Base-by-base conservation (phyloP, 2,797 vertebrate species). In the Anabacerthia variegaticeps region DNA sequence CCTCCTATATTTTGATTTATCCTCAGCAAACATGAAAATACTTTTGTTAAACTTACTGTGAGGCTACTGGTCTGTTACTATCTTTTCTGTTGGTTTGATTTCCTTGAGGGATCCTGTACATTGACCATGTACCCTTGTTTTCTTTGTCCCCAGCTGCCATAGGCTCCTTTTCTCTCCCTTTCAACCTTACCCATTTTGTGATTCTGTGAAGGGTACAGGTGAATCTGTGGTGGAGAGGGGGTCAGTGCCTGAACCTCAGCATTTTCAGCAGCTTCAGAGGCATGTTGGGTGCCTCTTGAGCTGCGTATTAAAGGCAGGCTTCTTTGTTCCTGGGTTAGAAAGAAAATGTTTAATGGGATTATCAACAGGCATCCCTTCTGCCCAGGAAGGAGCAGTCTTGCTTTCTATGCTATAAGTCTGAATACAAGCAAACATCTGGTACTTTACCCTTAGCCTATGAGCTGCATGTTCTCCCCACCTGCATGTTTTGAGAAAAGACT, bases 71-170 rank as follows among this genome's bases (percentile, higher is more conserved):
- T 59, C 13, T 24, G 2, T 30, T 34, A 8, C 19, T 22, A 2
- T 14, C 19, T 86, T 86, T 69, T 49, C 39, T 11, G 14, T 43
- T 30, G 10, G 7, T 73, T 69, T 48, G 69, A 56, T 26, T 56
- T 85, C 41, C 28, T 12, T 22, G 66, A 56, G n/a, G 59, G 34
- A 28, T 52, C 12, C 48, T 7, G 2, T 54, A 26, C 3, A 13
- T 2, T 3, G 5, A 1, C 14, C 24, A 10, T 7, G 7, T 74
- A 3, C 2, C 4, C 12, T 67, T 17, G 5, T 19, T 77, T 26
- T 23, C 56, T 54, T 78, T 41, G 26, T 23, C 16, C 58, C 17
- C 17, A 63, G n/a, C 49, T 88, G 49, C 43, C 12, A 4, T 8
- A 41, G 20, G 12, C 23, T 74, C 7, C 12, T 85, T 79, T 68